Evolutionary conservation across 2,888 invertebrate genomes (phyloP), one percentile per base, ranked within the genome.

Genomic region (Ligdia adustata): DNA sequence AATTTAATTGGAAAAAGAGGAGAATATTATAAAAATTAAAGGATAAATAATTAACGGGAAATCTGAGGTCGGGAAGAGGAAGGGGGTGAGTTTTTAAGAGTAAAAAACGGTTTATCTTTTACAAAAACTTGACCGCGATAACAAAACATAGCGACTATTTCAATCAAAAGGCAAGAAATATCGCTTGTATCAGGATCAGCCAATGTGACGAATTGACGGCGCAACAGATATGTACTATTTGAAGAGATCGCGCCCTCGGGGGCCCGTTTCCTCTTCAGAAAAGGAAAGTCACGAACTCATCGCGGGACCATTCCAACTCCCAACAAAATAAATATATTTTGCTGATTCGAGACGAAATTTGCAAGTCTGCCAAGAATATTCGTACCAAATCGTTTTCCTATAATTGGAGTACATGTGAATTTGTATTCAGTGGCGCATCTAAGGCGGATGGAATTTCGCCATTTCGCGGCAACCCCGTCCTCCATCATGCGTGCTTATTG

Each of bases 331-430:
- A 88, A 87, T 88, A 86, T 87, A 83, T 88, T 86, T 86, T 74
- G 88, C 82, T 85, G 89, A 89, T 88, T 88, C 82, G 72, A 82
- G 80, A 70, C 76, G 73, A 85, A 86, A 89, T 89, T 89, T 90
- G 89, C 89, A 90, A 90, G 87, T 90, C 86, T 88, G 89, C 89
- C 89, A 89, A 89, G 88, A 88, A 89, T 88, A 89, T 90, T 88
- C 83, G 81, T 87, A 88, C 80, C 85, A 89, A 89, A 90, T 90
- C 89, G 89, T 90, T 90, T 90, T 90, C 89, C 89, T 89, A 89
- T 90, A 90, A 90, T 90, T 90, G 89, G 89, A 89, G 87, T 89
- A 89, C 88, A 89, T 90, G 82, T 87, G 88, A 88, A 90, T 90
- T 89, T 87, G 89, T 90, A 90, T 90, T 90, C 89, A 88, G 88